These are phyloP conservation scores for Hyperoodon ampullatus DNA, from an alignment of 2,113 vertebrate species.

Conservation along the genomic window DNA sequence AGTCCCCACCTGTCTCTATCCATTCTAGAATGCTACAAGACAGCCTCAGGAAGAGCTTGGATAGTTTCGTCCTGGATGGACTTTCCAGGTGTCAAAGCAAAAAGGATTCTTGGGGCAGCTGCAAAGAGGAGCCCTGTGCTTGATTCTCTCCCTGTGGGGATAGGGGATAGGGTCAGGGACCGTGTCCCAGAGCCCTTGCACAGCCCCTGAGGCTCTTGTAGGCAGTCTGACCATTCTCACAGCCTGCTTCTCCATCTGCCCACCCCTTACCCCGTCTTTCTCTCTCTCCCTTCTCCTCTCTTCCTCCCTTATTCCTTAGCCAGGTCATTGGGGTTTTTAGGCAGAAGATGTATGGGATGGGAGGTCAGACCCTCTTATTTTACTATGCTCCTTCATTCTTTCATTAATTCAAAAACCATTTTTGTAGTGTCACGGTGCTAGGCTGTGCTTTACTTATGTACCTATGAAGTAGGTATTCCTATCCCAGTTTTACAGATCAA, in stretches of 20 bases:
- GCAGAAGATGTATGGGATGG: too few relatives aligned
- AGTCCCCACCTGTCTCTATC: neutral
- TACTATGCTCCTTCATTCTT: neutral
- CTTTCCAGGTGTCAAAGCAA: neutral
- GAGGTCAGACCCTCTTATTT: neutral
- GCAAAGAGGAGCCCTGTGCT: neutral
- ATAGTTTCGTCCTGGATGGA: neutral
- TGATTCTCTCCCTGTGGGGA: neutral
- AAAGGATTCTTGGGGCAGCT: neutral
- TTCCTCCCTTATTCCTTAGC: neutral
- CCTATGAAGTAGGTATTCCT: neutral
- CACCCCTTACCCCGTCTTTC: too few relatives aligned
- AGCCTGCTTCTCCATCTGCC: fast-evolving
- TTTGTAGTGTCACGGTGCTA: neutral
- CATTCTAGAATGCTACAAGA: neutral
- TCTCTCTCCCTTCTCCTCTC: neutral
- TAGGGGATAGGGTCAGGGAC: neutral
- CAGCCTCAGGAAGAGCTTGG: neutral
- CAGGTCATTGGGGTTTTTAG: neutral
- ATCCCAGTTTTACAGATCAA: neutral
- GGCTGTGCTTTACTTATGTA: neutral
- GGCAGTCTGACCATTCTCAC: neutral
- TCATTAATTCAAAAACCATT: neutral
- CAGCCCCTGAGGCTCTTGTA: too few relatives aligned
- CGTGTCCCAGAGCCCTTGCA: too few relatives aligned